Base-by-base conservation (phyloP, 2,797 vertebrate genomes). In the Enteromius treurensis region DNA sequence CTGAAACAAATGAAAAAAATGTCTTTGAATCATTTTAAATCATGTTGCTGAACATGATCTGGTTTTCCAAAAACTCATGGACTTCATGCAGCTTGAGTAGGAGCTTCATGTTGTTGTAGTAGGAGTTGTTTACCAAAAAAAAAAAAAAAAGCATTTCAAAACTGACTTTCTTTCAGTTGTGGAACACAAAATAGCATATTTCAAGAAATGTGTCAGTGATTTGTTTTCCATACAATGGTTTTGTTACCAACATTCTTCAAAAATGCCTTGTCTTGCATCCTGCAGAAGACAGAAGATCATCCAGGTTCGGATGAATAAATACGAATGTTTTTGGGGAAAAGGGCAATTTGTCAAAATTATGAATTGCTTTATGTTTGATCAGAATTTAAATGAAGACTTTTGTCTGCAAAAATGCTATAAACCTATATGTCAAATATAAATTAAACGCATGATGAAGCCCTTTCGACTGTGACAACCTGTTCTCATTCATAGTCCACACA, bases 341-440 rank as follows among this genome's bases (percentile, higher is more conserved):
- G 53, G 19, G 19, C 4, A 15, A 62, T 26, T 5, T 40, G 37
- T 26, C 55, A 45, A 15, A 77, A 62, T 10, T 19, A 58, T 29
- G n/a, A 62, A 77, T 45, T 11, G 1, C 74, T 81, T 11, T 70
- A 70, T 80, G 51, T 86, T 84, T 88, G 85, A 84, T 86, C 79
- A 80, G 77, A 84, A 83, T 82, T 75, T 82, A 81, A 82, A 79
- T 42, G 68, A 32, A 23, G 62, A 53, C 77, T 68, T 67, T 84
- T 77, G 75, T 62, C 21, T 53, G 77, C 51, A 77, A 32, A 58
- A 65, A 67, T 51, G 58, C 58, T 47, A 64, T 23, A 42, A 77
- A 81, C 75, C 47, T 62, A 60, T 70, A 2, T 67, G 45, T 73
- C 32, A 78, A 86, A 67, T 53, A 37, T 47, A 23, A n/a, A 81